phyloP scores from a whole-genome alignment of 2,113 vertebrate species.

The Cyanoramphus novaezelandiae region DNA sequence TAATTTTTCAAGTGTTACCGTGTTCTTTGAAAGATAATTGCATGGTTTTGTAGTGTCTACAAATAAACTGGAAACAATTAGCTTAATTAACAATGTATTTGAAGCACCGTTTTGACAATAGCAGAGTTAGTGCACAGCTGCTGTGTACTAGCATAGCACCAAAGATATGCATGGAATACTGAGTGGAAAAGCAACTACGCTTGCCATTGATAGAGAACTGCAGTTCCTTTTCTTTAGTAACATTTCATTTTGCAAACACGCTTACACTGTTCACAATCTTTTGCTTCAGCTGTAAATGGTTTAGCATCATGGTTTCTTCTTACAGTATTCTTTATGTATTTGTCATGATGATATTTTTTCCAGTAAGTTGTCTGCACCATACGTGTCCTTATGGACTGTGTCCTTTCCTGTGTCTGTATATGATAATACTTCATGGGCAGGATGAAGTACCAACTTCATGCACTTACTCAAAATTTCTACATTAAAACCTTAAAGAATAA shows the following conservation, averaged over 20 bases:
- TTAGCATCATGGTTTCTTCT: constrained; percentile 32
- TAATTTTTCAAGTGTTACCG: background rate
- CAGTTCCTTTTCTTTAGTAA: constrained; percentile 57
- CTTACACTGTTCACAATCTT: constrained; percentile 20
- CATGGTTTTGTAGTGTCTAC: constrained; percentile 56
- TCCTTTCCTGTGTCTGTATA: background rate
- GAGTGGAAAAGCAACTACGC: constrained; percentile 84
- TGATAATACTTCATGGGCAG: background rate
- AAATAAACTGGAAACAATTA: constrained; percentile 50
- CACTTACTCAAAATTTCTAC: background rate
- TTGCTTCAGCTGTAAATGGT: constrained; percentile 51
- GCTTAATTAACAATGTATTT: constrained; percentile 56
- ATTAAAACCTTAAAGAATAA: background rate
- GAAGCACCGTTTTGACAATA: constrained; percentile 48
- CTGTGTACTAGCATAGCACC: constrained; percentile 72
- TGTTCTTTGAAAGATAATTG: constrained; percentile 13
- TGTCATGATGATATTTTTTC: background rate
- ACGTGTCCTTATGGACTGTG: background rate
- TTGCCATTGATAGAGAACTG: constrained; percentile 93
- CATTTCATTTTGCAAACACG: constrained; percentile 24
- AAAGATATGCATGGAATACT: constrained; percentile 70
- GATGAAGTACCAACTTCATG: background rate
- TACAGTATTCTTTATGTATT: constrained; percentile 20
- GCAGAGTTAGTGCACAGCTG: constrained; percentile 33
- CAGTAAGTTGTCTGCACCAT: background rate